Evolutionary conservation across 2,113 vertebrate species (phyloP).

Genomic region (Halichoerus grypus): DNA sequence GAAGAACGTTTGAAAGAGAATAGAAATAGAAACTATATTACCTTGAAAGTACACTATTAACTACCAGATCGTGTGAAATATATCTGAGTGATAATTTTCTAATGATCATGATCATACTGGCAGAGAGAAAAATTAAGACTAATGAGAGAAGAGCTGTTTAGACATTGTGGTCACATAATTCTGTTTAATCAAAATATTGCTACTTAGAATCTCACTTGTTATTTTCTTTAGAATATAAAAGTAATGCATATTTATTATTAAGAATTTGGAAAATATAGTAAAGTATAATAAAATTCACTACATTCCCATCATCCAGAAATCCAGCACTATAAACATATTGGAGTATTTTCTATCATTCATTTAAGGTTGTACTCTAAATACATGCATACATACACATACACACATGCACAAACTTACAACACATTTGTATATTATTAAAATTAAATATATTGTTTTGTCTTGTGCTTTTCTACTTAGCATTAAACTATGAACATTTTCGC

Average conservation of each 20-base stretch:
- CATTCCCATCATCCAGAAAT: background rate
- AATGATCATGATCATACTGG: background rate
- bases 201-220: constrained; percentile 19
- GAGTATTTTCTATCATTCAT: background rate
- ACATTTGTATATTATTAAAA: background rate
- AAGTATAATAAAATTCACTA: background rate
- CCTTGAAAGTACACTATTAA: background rate
- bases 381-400: background rate
- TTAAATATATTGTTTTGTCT: background rate
- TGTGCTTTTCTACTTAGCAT: background rate
- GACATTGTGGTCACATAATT: background rate
- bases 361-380: background rate
- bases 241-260: background rate
- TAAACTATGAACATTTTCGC: background rate
- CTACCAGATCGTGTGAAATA: background rate
- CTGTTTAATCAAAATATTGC: background rate
- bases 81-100: background rate
- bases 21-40: constrained; percentile 28
- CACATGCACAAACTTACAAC: background rate
- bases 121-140: background rate
- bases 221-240: constrained; percentile 5
- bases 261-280: background rate
- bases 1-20: background rate
- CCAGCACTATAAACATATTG: background rate
- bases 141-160: background rate